Base-by-base conservation (phyloP, 2,888 invertebrate genomes). In the Tipula unca region DNA sequence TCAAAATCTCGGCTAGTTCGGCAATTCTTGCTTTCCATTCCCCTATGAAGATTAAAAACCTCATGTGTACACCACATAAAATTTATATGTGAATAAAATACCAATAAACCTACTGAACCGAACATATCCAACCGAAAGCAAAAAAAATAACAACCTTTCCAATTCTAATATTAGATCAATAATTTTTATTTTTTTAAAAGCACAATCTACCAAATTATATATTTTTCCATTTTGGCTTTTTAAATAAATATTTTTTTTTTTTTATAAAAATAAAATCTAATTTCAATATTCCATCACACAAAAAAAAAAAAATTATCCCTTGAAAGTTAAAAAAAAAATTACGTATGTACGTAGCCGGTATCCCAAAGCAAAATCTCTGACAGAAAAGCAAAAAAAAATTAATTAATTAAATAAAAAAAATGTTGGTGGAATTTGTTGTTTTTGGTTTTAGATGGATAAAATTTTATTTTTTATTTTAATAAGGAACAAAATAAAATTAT, bases 391-490 rank as follows among this genome's bases (percentile, higher is more conserved):
- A 48, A 32, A 32, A 69, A 69, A 69, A 69, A 69, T 25, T 69
- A 69, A 69, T 69, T 69, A 69, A 69, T 69, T 69, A 69, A 69
- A 69, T 69, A 69, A 69, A 54, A 54, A 54, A 69, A 69, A 69
- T 69, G 69, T 69, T 69, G 69, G 69, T 69, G 69, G 69, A 69
- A 69, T 69, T 69, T 69, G 69, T 69, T 69, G 25, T 69, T 69
- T 69, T 69, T 69, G 69, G 69, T 69, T 69, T 69, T 25, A 10
- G 69, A 69, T 25, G 69, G 69, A 69, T 54, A 54, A 25, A 69
- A 48, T 48, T 48, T 48, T 17, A 17, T 48, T 17, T 48, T 48
- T 69, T 69, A 69, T 69, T 69, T 69, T 48, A 48, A 48, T 48
- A 69, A 69, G 69, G 69, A 69, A 69, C 69, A 69, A 69, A 69